A percentile compares a stretch with the other conserved stretches of the same genome.
phyloP scores from a whole-genome alignment of 2,797 vertebrate species.

The Labeo calbasu region DNA sequence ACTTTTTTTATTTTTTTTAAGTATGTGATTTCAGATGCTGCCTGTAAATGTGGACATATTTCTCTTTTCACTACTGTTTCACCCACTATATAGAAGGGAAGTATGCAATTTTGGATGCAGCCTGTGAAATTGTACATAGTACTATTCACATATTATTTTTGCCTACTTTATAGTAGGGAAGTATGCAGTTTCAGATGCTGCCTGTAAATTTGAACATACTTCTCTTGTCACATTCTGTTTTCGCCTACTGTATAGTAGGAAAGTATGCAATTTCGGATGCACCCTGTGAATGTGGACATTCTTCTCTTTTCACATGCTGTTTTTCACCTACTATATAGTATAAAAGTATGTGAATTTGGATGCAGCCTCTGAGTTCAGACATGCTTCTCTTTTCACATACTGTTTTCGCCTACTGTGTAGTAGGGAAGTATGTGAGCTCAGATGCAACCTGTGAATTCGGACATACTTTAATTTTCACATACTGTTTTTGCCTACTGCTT shows the following conservation, averaged over 20 bases:
- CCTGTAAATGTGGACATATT: too few relatives aligned
- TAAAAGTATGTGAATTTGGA: not conserved
- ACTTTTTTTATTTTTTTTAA: too few relatives aligned
- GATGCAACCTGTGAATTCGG: not conserved
- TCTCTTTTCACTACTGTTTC: too few relatives aligned
- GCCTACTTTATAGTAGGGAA: not conserved
- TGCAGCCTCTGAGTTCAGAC: not conserved
- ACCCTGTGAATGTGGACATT: too few relatives aligned
- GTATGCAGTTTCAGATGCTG: not conserved
- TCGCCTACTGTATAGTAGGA: not conserved
- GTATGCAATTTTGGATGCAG: too few relatives aligned
- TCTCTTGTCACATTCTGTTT: not conserved
- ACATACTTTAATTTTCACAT: not conserved
- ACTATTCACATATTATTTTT: not conserved
- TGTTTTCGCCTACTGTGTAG: too few relatives aligned
- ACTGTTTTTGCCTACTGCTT: not conserved
- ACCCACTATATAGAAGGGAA: not conserved
- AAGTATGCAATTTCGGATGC: not conserved
- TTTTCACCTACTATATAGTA: not conserved
- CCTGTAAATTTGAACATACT: too few relatives aligned
- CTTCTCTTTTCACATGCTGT: not conserved
- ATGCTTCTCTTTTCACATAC: too few relatives aligned
- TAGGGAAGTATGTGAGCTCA: too few relatives aligned
- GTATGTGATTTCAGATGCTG: not conserved
- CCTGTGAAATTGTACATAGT: not conserved